These are phyloP conservation scores for Thysanoteuthis rhombus DNA, from an alignment of 2,888 invertebrate genomes.

Conservation along the genomic window DNA sequence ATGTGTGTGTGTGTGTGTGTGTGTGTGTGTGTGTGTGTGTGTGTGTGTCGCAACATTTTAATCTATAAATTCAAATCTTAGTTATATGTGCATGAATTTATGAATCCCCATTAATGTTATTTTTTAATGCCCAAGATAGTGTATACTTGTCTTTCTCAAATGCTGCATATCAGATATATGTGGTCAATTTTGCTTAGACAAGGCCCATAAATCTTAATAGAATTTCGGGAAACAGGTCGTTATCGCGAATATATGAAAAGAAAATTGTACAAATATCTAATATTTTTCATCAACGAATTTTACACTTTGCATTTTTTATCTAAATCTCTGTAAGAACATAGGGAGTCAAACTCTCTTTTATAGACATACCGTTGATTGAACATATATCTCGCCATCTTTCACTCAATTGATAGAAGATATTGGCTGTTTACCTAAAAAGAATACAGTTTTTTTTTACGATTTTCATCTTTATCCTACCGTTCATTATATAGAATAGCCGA, in stretches of 20 bases:
- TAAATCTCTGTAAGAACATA: neutral
- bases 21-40: neutral
- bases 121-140: neutral
- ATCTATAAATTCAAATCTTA: neutral
- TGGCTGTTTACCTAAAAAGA: neutral
- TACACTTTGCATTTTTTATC: neutral
- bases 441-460: neutral
- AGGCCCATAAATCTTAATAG: neutral
- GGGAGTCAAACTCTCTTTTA: neutral
- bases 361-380: neutral
- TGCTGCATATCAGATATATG: neutral
- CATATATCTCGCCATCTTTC: neutral
- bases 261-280: neutral
- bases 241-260: neutral
- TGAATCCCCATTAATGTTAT: neutral
- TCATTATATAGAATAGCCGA: neutral
- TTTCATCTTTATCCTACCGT: neutral
- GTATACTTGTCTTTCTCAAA: neutral
- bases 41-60: too few species aligned
- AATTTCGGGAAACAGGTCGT: neutral
- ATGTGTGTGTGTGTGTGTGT: neutral
- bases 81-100: neutral
- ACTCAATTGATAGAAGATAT: neutral
- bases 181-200: neutral
- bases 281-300: neutral